Conservation (phyloP, 2,113 vertebrate species). For the Chelonoidis abingdonii region DNA sequence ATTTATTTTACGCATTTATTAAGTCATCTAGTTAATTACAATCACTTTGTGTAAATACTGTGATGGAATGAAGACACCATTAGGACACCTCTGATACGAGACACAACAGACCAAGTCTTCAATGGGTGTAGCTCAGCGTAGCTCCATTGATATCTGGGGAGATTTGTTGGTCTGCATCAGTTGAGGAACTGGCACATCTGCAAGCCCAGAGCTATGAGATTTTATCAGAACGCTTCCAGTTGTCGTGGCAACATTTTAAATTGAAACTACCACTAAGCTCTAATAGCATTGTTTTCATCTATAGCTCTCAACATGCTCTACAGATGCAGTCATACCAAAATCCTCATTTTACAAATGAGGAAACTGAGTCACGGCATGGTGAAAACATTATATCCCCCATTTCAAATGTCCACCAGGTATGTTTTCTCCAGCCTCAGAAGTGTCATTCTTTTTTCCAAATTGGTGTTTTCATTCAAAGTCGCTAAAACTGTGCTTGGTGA, state of each 20-base stretch:
- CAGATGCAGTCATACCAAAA: not conserved
- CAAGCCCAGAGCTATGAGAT: not conserved
- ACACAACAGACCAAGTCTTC: not conserved
- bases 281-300: not conserved
- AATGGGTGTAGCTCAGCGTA: not conserved
- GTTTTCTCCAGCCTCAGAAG: not conserved
- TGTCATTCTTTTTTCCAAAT: not conserved
- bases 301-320: not conserved
- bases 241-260: not conserved
- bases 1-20: conserved; percentile 69
- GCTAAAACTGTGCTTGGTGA: not conserved
- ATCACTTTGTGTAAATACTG: conserved; percentile 20
- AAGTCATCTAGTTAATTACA: conserved; percentile 50
- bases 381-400: not conserved
- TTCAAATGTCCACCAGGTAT: not conserved
- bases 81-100: not conserved
- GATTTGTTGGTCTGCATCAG: not conserved
- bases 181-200: not conserved
- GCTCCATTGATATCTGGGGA: accelerated
- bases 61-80: not conserved
- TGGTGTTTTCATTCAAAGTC: not conserved
- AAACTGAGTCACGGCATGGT: not conserved
- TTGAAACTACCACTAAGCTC: not conserved
- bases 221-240: not conserved
- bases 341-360: not conserved